Evolutionary conservation across 2,797 vertebrate species (phyloP).

Genomic region (Takifugu ocellatus): DNA sequence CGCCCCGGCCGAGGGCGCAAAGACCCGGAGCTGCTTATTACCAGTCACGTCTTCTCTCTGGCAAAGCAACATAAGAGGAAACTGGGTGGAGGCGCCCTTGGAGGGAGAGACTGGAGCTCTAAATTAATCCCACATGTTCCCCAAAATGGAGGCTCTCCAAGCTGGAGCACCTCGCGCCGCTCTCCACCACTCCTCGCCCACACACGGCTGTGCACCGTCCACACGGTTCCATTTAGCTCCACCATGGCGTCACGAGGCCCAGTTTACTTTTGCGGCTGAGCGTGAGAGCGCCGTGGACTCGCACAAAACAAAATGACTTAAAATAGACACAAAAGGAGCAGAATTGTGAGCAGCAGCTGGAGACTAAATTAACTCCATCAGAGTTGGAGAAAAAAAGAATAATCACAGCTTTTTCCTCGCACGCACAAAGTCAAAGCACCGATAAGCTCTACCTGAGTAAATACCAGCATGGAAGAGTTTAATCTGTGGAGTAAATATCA

Average conservation of each 20-base stretch:
- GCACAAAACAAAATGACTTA: conserved; percentile 32
- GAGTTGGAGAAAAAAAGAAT: conserved; percentile 9
- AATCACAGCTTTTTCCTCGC: neutral
- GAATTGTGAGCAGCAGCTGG: conserved; percentile 18
- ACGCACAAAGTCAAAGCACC: too few relatives aligned
- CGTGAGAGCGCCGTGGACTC: conserved; percentile 33
- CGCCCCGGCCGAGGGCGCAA: conserved; percentile 32
- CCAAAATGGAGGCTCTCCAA: conserved; percentile 57
- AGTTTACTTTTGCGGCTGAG: conserved; percentile 51
- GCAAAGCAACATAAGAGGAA: conserved; percentile 61
- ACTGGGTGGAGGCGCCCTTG: conserved; percentile 67
- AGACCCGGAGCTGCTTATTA: conserved; percentile 55
- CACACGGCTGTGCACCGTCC: conserved; percentile 51
- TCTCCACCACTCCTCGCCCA: conserved; percentile 69
- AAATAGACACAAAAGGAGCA: conserved; percentile 37
- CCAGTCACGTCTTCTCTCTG: conserved; percentile 53
- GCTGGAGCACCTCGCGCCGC: conserved; percentile 44
- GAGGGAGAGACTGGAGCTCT: conserved; percentile 67
- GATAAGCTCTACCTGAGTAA: neutral
- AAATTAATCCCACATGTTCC: conserved; percentile 79
- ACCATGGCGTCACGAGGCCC: conserved; percentile 52
- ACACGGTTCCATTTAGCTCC: conserved; percentile 66
- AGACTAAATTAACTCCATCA: conserved; percentile 15
- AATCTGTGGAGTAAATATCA: too few relatives aligned
- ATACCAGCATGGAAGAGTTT: too few relatives aligned